These are phyloP conservation scores for Frankliniella fusca DNA, from an alignment of 2,888 invertebrate genomes.

Conservation along the genomic window DNA sequence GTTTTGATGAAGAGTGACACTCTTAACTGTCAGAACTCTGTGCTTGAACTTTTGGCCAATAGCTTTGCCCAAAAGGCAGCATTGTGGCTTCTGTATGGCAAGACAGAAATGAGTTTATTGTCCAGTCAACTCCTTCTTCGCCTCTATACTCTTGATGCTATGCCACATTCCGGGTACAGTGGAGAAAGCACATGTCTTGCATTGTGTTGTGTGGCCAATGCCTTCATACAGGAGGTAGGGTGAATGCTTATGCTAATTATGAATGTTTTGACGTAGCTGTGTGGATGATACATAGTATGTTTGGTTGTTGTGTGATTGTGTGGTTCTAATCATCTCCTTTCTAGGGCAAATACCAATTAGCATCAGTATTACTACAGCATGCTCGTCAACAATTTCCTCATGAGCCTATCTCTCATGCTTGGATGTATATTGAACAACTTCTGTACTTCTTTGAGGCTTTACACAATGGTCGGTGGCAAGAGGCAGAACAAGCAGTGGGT, in stretches of 20 bases:
- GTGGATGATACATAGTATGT: too few relatives aligned
- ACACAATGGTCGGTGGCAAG: conserved; percentile 51
- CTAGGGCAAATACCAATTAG: conserved; percentile 56
- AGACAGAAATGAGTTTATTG: conserved; percentile 76
- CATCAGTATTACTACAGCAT: conserved; percentile 57
- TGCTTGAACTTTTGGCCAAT: conserved; percentile 74
- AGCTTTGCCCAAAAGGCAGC: conserved; percentile 78
- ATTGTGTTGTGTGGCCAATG: conserved; percentile 61
- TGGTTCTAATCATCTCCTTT: conserved; percentile 33
- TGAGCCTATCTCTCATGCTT: conserved; percentile 50
- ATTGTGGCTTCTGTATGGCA: conserved; percentile 84
- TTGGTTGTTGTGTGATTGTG: neutral
- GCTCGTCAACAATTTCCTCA: conserved; percentile 60
- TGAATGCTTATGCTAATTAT: conserved; percentile 46
- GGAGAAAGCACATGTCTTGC: conserved; percentile 67
- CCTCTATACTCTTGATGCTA: conserved; percentile 63
- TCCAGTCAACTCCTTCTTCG: conserved; percentile 74
- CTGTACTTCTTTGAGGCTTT: conserved; percentile 51
- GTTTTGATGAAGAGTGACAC: conserved; percentile 78
- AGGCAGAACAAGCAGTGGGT: conserved; percentile 51
- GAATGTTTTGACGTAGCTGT: too few relatives aligned
- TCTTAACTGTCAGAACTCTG: conserved; percentile 77
- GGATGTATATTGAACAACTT: conserved; percentile 64
- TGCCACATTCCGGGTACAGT: conserved; percentile 54
- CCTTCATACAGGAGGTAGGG: conserved; percentile 51